Evolutionary conservation across 2,888 invertebrate species (phyloP).

Genomic region (Exephanes ischioxanthus): DNA sequence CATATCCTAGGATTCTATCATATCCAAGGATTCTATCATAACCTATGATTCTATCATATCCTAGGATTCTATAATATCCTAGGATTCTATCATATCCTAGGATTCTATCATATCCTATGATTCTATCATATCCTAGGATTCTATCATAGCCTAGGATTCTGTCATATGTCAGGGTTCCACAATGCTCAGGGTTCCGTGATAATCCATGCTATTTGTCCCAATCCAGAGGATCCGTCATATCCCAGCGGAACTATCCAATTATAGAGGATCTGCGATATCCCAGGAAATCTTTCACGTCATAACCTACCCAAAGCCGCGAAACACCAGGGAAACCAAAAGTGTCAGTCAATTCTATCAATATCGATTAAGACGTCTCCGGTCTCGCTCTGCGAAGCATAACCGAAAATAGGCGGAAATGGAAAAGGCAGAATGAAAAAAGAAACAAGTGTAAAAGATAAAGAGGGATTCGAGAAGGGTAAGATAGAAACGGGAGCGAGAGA

Average conservation of each 20-base stretch:
- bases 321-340: neutral
- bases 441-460: slow-evolving; percentile 54
- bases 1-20: no score
- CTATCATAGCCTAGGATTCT: no score
- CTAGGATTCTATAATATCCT: no score
- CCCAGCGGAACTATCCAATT: neutral
- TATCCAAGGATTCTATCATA: no score
- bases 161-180: no score
- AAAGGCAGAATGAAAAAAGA: slow-evolving; percentile 32
- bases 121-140: no score
- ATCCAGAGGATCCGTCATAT: neutral
- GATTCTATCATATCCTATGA: no score
- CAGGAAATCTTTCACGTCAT: neutral
- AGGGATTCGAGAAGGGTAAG: slow-evolving; percentile 61
- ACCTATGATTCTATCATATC: no score
- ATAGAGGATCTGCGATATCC: neutral
- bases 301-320: neutral
- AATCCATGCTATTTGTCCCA: neutral
- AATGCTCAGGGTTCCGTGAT: no score
- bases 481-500: slow-evolving; percentile 59
- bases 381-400: neutral
- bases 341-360: neutral
- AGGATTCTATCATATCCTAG: no score
- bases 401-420: slow-evolving; percentile 15
- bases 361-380: slow-evolving; percentile 13